These are phyloP conservation scores for Acanthis flammea DNA, from an alignment of 2,797 vertebrate species.

Conservation along the genomic window DNA sequence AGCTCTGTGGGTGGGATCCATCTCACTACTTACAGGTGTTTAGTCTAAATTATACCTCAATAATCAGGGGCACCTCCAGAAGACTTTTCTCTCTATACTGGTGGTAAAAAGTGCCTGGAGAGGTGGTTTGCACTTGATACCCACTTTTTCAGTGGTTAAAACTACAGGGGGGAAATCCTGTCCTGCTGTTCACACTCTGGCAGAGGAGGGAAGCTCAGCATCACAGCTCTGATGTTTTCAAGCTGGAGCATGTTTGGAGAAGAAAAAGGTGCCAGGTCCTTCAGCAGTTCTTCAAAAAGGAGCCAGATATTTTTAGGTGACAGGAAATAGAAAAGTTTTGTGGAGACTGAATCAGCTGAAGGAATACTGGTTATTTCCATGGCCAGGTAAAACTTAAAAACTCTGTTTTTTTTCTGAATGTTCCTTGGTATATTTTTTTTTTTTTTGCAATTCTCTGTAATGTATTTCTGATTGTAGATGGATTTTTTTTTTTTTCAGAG, in stretches of 20 bases:
- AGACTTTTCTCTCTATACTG: neutral
- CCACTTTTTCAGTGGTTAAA: neutral
- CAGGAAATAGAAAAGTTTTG: neutral
- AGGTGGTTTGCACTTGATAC: neutral
- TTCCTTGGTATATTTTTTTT: neutral
- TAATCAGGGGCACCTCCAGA: neutral
- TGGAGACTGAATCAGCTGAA: neutral
- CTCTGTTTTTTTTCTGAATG: neutral
- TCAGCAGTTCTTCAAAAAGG: neutral
- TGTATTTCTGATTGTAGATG: neutral
- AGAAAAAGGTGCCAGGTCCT: neutral
- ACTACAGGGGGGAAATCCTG: neutral
- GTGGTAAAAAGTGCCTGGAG: neutral
- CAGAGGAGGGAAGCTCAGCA: neutral
- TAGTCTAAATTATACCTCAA: neutral
- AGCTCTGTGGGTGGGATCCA: slow-evolving; percentile 62
- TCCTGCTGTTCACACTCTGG: neutral
- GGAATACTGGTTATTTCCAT: neutral
- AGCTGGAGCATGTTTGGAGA: slow-evolving; percentile 39
- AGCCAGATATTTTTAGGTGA: slow-evolving; percentile 25
- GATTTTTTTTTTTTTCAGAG: neutral
- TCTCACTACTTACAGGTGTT: slow-evolving; percentile 13
- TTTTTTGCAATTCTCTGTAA: neutral
- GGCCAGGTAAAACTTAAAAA: neutral
- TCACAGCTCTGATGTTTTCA: slow-evolving; percentile 9